These are phyloP conservation scores for Phortica okadai DNA, from an alignment of 2,888 invertebrate genomes.

Conservation along the genomic window DNA sequence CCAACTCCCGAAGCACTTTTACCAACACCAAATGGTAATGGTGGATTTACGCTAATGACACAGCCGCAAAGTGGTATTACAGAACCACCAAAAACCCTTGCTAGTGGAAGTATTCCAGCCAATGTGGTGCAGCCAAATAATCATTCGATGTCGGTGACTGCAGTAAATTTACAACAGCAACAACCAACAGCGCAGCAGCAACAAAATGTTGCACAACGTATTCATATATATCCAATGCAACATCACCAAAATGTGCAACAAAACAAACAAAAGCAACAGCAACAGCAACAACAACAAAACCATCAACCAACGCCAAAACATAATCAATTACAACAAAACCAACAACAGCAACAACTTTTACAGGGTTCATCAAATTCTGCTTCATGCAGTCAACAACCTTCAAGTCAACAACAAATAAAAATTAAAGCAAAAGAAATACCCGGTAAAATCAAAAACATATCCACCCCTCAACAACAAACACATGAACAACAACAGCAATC, in stretches of 20 bases:
- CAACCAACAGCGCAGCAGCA: slow-evolving; percentile 55
- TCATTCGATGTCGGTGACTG: slow-evolving; percentile 65
- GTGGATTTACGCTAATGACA: slow-evolving; percentile 64
- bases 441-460: too few relatives aligned
- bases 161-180: slow-evolving; percentile 60
- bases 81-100: slow-evolving; percentile 38
- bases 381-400: slow-evolving; percentile 51
- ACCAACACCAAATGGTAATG: slow-evolving; percentile 72
- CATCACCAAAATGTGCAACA: slow-evolving; percentile 65
- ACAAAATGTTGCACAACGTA: slow-evolving; percentile 63
- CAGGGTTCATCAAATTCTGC: slow-evolving; percentile 45
- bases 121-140: slow-evolving; percentile 76
- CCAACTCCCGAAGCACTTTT: slow-evolving; percentile 77
- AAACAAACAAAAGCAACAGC: slow-evolving; percentile 53
- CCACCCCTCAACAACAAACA: slow-evolving; percentile 35
- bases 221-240: slow-evolving; percentile 74
- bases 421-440: too few relatives aligned
- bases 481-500: slow-evolving; percentile 39
- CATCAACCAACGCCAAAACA: slow-evolving; percentile 49
- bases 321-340: slow-evolving; percentile 42
- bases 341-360: slow-evolving; percentile 40
- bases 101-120: slow-evolving; percentile 62
- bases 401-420: too few relatives aligned
- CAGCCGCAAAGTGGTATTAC: slow-evolving; percentile 52
- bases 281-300: slow-evolving; percentile 51